These are phyloP conservation scores for Tachypleus tridentatus DNA, from an alignment of 1,140 invertebrate species.

Conservation along the genomic window DNA sequence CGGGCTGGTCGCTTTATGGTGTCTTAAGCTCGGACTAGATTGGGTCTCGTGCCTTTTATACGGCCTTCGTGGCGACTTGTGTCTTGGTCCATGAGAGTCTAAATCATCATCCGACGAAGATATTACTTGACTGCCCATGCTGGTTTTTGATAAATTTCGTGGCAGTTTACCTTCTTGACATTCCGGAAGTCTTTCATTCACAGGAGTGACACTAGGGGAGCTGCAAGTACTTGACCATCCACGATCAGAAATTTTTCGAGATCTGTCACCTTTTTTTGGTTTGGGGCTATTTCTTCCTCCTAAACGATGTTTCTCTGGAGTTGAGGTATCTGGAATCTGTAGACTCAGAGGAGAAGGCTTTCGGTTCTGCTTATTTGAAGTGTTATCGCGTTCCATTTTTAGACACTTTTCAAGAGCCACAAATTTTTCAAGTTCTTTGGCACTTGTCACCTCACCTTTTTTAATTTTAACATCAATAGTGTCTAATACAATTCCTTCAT, in stretches of 20 bases:
- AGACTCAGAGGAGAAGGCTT: neutral
- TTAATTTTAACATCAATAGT: conserved; percentile 39
- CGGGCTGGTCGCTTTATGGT: conserved; percentile 5
- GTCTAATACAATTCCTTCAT: conserved; percentile 49
- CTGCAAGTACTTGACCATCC: conserved; percentile 8
- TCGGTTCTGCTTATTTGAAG: too few species aligned
- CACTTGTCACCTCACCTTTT: conserved; percentile 46
- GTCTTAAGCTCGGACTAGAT: neutral
- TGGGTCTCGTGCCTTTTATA: conserved; percentile 8
- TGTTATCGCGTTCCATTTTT: neutral
- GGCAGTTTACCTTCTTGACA: conserved; percentile 4
- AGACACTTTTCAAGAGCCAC: conserved; percentile 33
- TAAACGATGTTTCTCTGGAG: conserved; percentile 2
- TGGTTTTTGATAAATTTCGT: conserved; percentile 12
- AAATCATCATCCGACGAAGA: conserved; percentile 16
- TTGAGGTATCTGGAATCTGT: conserved; percentile 9
- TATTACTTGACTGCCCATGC: conserved; percentile 8
- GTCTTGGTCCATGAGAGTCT: conserved; percentile 4
- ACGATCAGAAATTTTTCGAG: conserved; percentile 6
- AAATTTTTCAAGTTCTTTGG: conserved; percentile 50
- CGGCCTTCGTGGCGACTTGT: conserved; percentile 6
- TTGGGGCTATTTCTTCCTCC: conserved; percentile 3
- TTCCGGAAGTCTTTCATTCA: conserved; percentile 7
- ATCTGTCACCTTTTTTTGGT: conserved; percentile 8
- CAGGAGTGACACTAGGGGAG: conserved; percentile 10